Evolutionary conservation across 2,888 invertebrate species (phyloP).

Genomic region (Clitarchus hookeri): DNA sequence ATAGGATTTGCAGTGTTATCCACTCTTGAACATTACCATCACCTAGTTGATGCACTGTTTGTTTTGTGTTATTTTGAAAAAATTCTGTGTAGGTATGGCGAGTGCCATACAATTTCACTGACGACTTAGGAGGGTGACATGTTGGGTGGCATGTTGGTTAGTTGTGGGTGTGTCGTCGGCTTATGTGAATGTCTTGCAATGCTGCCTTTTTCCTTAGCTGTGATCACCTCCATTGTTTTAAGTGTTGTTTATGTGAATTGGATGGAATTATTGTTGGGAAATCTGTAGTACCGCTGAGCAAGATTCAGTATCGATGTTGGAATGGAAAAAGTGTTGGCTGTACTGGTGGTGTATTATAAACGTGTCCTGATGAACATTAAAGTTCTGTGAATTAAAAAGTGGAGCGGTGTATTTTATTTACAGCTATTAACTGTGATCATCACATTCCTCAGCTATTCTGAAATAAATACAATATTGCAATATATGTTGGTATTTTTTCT

Average conservation of each 20-base stretch:
- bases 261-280: background rate
- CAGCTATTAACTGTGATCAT: background rate
- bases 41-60: no score
- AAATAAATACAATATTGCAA: no score
- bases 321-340: background rate
- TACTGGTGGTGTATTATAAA: background rate
- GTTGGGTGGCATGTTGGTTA: background rate
- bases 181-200: background rate
- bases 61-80: background rate
- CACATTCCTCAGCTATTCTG: no score
- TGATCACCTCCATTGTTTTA: background rate
- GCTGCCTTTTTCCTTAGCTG: background rate
- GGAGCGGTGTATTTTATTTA: background rate
- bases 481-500: no score
- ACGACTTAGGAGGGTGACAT: background rate
- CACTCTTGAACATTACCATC: no score
- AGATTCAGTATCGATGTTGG: background rate
- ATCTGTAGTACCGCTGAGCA: background rate
- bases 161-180: background rate
- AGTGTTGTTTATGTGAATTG: background rate
- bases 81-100: background rate
- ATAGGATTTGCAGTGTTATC: no score
- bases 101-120: background rate
- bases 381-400: background rate
- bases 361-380: background rate